phyloP scores from a whole-genome alignment of 1,140 invertebrate genomes.

The Zophobas morio region DNA sequence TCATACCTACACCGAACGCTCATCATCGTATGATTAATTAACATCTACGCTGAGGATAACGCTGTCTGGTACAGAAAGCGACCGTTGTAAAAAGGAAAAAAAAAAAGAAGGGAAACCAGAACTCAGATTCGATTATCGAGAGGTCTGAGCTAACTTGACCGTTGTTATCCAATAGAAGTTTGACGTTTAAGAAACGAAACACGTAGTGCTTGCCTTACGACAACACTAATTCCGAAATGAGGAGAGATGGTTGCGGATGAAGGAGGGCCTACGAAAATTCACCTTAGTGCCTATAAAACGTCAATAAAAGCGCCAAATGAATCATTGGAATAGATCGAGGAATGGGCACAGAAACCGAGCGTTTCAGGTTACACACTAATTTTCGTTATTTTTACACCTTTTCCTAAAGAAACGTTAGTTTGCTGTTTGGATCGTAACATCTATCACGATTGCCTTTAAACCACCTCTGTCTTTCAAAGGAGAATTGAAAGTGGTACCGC shows the following conservation, averaged over 20 bases:
- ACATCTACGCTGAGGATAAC: not conserved
- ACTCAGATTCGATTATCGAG: not conserved
- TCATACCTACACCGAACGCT: conserved; percentile 35
- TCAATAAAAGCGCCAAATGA: too few relatives aligned
- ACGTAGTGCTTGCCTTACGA: not conserved
- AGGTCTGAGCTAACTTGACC: not conserved
- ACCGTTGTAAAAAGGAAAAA: not conserved
- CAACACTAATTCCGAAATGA: not conserved
- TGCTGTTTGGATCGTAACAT: too few relatives aligned
- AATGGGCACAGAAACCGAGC: too few relatives aligned
- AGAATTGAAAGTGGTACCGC: too few relatives aligned
- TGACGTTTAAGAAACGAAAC: conserved; percentile 7
- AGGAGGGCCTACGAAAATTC: too few relatives aligned
- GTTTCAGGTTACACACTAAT: too few relatives aligned
- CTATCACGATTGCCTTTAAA: too few relatives aligned
- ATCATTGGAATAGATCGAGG: too few relatives aligned
- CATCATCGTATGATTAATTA: conserved; percentile 32
- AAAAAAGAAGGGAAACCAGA: not conserved
- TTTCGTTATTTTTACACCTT: too few relatives aligned
- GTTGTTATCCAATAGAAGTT: not conserved
- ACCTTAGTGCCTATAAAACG: too few relatives aligned
- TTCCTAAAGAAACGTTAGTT: too few relatives aligned
- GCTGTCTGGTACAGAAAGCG: not conserved
- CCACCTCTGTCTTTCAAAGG: too few relatives aligned
- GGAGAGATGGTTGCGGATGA: not conserved